These are phyloP conservation scores for Drosophila persimilis DNA, from an alignment of 1,140 invertebrate species.

Conservation along the genomic window DNA sequence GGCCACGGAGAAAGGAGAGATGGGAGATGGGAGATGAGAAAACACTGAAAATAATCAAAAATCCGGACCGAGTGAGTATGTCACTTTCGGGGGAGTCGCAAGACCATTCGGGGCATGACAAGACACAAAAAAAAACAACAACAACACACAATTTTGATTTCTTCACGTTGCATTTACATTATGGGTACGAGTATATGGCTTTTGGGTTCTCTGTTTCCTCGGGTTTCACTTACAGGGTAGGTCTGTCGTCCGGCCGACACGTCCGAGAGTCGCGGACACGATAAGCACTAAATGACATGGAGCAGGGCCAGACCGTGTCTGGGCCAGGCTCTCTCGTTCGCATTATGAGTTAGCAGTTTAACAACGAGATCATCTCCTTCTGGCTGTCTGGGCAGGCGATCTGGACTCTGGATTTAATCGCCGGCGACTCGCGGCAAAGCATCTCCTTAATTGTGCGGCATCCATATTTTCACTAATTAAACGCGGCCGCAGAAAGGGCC, in stretches of 20 bases:
- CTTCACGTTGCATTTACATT: constrained; percentile 50
- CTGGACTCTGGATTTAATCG: constrained; percentile 68
- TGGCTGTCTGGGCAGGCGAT: constrained; percentile 37
- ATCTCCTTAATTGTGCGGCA: constrained; percentile 69
- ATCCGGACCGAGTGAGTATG: constrained; percentile 50
- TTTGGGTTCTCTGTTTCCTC: constrained; percentile 12
- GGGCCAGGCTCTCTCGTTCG: constrained; percentile 11
- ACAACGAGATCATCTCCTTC: constrained; percentile 65
- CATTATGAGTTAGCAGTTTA: constrained; percentile 76
- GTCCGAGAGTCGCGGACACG: constrained; percentile 75
- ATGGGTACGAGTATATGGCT: constrained; percentile 7
- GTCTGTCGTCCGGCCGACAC: constrained; percentile 51
- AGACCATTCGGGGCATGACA: constrained; percentile 61
- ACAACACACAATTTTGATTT: constrained; percentile 18
- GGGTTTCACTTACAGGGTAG: constrained; percentile 75
- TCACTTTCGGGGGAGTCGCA: constrained; percentile 60
- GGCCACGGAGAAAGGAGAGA: constrained; percentile 15
- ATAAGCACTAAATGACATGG: constrained; percentile 75
- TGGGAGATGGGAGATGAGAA: constrained; percentile 35
- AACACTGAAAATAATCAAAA: constrained; percentile 47
- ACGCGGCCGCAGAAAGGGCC: constrained; percentile 18
- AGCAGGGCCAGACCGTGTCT: constrained; percentile 13
- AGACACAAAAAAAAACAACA: constrained; percentile 57
- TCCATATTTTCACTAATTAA: constrained; percentile 57
- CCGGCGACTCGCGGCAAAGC: constrained; percentile 40